These are phyloP conservation scores for Thymelicus sylvestris DNA, from an alignment of 2,888 invertebrate genomes.

Conservation along the genomic window DNA sequence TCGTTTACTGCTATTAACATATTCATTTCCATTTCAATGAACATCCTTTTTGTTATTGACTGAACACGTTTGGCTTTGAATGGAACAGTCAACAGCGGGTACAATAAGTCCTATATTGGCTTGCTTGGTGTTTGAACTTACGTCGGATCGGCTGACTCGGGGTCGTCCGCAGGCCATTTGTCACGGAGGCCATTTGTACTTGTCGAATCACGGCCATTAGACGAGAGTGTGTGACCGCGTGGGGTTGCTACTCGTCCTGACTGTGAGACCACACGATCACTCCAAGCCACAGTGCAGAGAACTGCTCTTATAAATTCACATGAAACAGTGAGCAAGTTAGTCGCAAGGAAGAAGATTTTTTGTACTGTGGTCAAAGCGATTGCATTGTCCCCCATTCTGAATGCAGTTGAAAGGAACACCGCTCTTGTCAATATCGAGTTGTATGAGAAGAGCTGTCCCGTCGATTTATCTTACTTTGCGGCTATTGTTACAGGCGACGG, in stretches of 20 bases:
- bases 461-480: constrained; percentile 82
- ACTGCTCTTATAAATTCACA: constrained; percentile 39
- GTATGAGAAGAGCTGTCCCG: constrained; percentile 74
- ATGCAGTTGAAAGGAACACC: constrained; percentile 60
- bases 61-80: constrained; percentile 45
- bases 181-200: constrained; percentile 84
- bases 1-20: constrained; percentile 52
- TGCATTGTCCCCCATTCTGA: constrained; percentile 54
- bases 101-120: constrained; percentile 68
- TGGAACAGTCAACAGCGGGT: constrained; percentile 50
- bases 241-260: constrained; percentile 72
- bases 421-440: constrained; percentile 74
- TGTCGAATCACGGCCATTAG: constrained; percentile 85
- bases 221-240: constrained; percentile 82
- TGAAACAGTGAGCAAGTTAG: constrained; percentile 30
- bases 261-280: constrained; percentile 57
- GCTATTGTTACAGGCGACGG: constrained; percentile 73
- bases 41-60: constrained; percentile 44
- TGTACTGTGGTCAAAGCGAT: constrained; percentile 46
- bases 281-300: constrained; percentile 59
- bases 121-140: constrained; percentile 71
- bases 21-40: constrained; percentile 49
- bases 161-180: constrained; percentile 83
- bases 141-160: constrained; percentile 66
- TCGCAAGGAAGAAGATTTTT: not conserved